Conservation (phyloP, 2,888 invertebrate species). For the Meliscaeva auricollis region DNA sequence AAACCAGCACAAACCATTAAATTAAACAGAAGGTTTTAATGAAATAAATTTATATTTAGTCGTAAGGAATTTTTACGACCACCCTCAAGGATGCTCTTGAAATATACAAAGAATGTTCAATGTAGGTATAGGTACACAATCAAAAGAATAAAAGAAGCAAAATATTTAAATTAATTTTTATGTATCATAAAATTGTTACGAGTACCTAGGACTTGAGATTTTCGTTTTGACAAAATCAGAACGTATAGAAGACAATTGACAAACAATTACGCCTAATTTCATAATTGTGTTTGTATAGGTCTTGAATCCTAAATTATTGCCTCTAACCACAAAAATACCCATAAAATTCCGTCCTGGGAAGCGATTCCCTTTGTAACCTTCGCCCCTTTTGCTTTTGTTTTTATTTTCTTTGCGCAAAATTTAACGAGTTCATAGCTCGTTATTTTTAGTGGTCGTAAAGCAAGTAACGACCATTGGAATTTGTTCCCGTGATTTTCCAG, state of each 20-base stretch:
- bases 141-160: slow-evolving; percentile 23
- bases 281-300: slow-evolving; percentile 30
- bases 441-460: slow-evolving; percentile 79
- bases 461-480: slow-evolving; percentile 77
- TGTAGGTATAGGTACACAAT: neutral
- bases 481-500: slow-evolving; percentile 67
- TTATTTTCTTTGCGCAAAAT: slow-evolving; percentile 49
- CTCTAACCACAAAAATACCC: slow-evolving; percentile 44
- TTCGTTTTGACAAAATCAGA: slow-evolving; percentile 43
- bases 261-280: slow-evolving; percentile 65
- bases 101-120: no score
- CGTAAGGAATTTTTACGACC: slow-evolving; percentile 55
- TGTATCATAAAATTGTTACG: slow-evolving; percentile 33
- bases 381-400: slow-evolving; percentile 3
- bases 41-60: slow-evolving; percentile 44
- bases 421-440: slow-evolving; percentile 77
- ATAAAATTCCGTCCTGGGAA: slow-evolving; percentile 52
- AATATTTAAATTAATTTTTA: slow-evolving; percentile 56
- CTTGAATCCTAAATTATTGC: neutral
- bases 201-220: no score
- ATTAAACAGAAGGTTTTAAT: slow-evolving; percentile 48
- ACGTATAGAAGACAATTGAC: slow-evolving; percentile 59
- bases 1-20: slow-evolving; percentile 21
- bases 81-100: slow-evolving; percentile 20
- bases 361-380: slow-evolving; percentile 26